Evolutionary conservation across 2,797 vertebrate species (phyloP).

Genomic region (Morus bassanus): DNA sequence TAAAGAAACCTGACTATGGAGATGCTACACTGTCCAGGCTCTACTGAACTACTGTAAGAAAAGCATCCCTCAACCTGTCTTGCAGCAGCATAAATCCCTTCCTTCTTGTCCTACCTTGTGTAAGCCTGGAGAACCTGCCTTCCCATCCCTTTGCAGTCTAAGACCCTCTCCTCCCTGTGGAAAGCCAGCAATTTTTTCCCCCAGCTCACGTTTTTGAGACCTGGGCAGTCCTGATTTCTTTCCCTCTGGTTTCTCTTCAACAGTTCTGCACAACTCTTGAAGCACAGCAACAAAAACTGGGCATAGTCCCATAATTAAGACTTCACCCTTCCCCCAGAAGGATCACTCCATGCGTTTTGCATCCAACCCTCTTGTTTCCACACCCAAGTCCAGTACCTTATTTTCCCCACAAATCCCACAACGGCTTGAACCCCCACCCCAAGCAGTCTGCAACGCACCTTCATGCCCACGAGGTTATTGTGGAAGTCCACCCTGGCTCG

Average conservation of each 20-base stretch:
- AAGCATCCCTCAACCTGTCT: fast-evolving
- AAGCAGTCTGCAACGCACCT: constrained; percentile 75
- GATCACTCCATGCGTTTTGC: fast-evolving
- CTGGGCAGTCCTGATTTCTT: not conserved
- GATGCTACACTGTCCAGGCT: not conserved
- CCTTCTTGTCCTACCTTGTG: fast-evolving
- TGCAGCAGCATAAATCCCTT: not conserved
- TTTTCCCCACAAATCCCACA: not conserved
- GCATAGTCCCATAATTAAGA: too few species aligned
- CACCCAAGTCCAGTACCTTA: fast-evolving
- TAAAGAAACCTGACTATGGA: not conserved
- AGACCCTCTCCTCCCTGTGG: not conserved
- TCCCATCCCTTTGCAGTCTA: not conserved
- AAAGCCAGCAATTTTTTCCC: not conserved
- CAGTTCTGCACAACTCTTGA: not conserved
- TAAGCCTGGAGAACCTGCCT: not conserved
- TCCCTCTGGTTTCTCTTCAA: not conserved
- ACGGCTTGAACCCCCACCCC: fast-evolving
- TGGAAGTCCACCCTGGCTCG: constrained; percentile 95
- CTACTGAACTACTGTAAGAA: not conserved
- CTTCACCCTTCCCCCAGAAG: not conserved
- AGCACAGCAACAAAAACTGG: not conserved
- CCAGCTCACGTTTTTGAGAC: not conserved
- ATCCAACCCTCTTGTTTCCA: not conserved
- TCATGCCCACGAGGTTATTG: constrained; percentile 98